A percentile compares a stretch with the other conserved stretches of the same genome.
Conservation (phyloP, 2,888 invertebrate genomes). For the Pemphredon lugubris region DNA sequence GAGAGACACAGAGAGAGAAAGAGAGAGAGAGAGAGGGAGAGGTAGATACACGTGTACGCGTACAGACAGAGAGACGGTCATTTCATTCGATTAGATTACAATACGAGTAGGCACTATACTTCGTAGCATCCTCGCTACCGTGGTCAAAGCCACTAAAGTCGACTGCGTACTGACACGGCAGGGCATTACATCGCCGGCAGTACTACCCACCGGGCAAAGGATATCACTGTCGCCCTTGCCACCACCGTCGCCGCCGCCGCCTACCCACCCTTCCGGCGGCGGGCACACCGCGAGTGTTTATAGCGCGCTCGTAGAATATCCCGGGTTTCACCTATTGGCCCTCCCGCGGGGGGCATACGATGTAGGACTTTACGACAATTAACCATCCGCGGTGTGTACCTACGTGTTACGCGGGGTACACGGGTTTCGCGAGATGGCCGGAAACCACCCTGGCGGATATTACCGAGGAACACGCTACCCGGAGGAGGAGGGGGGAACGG, state of each 20-base stretch:
- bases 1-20: too few relatives aligned
- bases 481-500: too few relatives aligned
- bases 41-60: neutral
- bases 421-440: too few relatives aligned
- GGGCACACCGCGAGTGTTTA: neutral
- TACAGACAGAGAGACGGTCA: neutral
- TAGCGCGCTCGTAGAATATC: neutral
- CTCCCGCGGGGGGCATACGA: constrained; percentile 39
- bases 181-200: constrained; percentile 13
- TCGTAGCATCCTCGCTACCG: constrained; percentile 32
- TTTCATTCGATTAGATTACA: constrained; percentile 73
- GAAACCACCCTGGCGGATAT: too few relatives aligned
- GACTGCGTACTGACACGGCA: constrained; percentile 42
- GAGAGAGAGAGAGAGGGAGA: neutral
- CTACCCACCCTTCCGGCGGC: neutral
- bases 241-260: constrained; percentile 14
- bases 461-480: too few relatives aligned
- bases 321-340: constrained; percentile 32
- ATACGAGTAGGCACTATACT: constrained; percentile 61
- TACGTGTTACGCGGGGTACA: constrained; percentile 14
- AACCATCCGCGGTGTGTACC: constrained; percentile 54
- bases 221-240: constrained; percentile 25
- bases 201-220: constrained; percentile 2
- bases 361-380: constrained; percentile 60
- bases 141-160: constrained; percentile 41